A percentile compares a stretch with the other conserved stretches of the same genome.
Conservation (phyloP, 2,888 invertebrate genomes). For the Hydraecia micacea region DNA sequence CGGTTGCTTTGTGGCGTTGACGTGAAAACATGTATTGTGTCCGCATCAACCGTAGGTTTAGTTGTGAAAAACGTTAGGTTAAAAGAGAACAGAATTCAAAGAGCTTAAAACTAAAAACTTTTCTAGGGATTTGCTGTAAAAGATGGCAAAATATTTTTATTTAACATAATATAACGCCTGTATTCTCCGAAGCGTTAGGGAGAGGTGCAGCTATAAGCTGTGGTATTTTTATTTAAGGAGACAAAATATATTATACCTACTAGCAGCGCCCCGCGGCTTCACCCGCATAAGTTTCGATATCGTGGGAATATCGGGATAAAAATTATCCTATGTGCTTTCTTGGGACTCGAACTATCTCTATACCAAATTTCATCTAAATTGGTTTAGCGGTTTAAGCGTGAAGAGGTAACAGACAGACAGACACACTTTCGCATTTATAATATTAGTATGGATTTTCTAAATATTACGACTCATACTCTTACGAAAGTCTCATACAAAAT, state of each 20-base stretch:
- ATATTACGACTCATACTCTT: not conserved
- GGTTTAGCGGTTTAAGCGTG: too few relatives aligned
- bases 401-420: too few relatives aligned
- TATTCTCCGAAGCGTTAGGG: not conserved
- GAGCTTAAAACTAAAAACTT: not conserved
- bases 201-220: not conserved
- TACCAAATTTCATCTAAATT: too few relatives aligned
- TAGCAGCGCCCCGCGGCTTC: too few relatives aligned
- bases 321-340: too few relatives aligned
- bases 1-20: not conserved
- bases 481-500: not conserved
- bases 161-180: not conserved
- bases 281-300: too few relatives aligned
- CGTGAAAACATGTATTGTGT: not conserved
- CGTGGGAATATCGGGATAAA: too few relatives aligned
- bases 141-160: not conserved
- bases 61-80: not conserved
- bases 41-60: not conserved
- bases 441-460: not conserved
- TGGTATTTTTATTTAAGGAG: not conserved
- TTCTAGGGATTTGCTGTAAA: not conserved
- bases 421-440: too few relatives aligned
- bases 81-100: not conserved
- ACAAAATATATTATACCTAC: not conserved
- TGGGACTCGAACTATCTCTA: too few relatives aligned